Conservation (phyloP, 2,113 vertebrate species). For the Poicephalus meyeri region DNA sequence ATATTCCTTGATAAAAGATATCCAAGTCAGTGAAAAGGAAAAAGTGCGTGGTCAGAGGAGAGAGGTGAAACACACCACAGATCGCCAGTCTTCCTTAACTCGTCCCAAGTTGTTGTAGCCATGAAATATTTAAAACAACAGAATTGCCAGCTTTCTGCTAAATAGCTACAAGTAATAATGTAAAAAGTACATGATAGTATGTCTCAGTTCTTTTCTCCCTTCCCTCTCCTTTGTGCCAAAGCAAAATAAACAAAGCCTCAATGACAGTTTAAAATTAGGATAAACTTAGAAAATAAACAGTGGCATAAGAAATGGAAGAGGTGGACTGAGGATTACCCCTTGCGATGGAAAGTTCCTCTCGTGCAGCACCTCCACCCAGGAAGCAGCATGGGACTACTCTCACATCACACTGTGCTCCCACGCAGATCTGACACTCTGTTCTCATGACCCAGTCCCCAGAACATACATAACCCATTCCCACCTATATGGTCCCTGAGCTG, state of each 20-base stretch:
- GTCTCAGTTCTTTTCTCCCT: background rate
- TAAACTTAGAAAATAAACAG: background rate
- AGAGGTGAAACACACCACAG: background rate
- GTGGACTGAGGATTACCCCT: background rate
- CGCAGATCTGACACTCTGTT: background rate
- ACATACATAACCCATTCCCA: background rate
- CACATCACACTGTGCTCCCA: rapidly evolving
- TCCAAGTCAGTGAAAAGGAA: background rate
- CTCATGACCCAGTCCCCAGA: background rate
- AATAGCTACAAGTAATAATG: background rate
- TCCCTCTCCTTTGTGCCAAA: background rate
- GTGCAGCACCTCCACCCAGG: background rate
- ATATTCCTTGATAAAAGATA: background rate
- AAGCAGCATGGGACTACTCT: background rate
- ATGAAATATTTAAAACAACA: background rate
- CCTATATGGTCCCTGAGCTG: background rate
- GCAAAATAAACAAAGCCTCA: background rate
- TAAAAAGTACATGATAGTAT: background rate
- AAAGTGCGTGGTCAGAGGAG: background rate
- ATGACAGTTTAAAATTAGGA: background rate
- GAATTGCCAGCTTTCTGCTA: background rate
- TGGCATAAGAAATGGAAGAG: background rate
- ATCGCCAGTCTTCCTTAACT: background rate
- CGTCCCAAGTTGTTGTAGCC: background rate
- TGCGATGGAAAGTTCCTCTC: background rate